Evolutionary conservation across 1,140 invertebrate genomes (phyloP).

Genomic region (Papilio polytes): DNA sequence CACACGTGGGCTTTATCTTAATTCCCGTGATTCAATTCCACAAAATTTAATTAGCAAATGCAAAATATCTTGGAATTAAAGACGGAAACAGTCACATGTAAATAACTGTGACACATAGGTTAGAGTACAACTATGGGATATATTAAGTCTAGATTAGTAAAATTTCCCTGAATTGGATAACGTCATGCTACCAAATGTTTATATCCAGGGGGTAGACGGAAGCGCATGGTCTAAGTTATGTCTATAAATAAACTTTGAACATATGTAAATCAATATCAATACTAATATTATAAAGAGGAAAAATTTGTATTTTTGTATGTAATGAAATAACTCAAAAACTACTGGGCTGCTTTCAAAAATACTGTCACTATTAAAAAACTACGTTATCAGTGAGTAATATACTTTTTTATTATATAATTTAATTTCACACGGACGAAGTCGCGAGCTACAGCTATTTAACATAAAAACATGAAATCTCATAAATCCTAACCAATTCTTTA

Average conservation of each 20-base stretch:
- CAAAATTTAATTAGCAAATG: conserved; percentile 13
- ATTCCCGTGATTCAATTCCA: not conserved
- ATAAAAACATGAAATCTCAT: not conserved
- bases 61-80: conserved; percentile 23
- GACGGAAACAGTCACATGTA: not conserved
- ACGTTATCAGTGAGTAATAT: too few relatives aligned
- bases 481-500: not conserved
- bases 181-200: conserved; percentile 10
- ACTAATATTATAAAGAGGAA: too few relatives aligned
- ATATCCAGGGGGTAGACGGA: not conserved
- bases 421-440: too few relatives aligned
- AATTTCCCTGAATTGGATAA: not conserved
- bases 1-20: not conserved
- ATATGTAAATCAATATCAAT: not conserved
- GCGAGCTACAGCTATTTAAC: not conserved
- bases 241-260: not conserved
- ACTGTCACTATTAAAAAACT: too few relatives aligned
- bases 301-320: too few relatives aligned
- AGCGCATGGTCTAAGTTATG: not conserved
- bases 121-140: conserved; percentile 7
- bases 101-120: not conserved
- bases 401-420: too few relatives aligned
- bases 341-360: too few relatives aligned
- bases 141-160: not conserved
- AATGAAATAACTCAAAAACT: too few relatives aligned